phyloP scores from a whole-genome alignment of 2,888 invertebrate species.

The Drosophila mayaguana region DNA sequence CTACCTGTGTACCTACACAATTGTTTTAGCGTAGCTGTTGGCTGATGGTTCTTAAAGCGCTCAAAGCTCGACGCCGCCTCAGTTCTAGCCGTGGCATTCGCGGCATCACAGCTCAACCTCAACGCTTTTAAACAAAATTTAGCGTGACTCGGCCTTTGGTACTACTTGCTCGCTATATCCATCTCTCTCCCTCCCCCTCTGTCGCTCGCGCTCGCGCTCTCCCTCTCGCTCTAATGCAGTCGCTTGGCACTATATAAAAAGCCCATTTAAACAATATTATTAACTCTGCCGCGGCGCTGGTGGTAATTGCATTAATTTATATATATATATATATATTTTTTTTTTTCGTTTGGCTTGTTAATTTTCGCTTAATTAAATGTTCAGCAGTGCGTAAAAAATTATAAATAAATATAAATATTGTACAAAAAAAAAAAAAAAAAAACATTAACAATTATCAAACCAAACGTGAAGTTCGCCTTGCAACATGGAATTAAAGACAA shows the following conservation, averaged over 20 bases:
- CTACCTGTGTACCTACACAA: constrained; percentile 27
- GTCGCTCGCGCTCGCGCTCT: neutral
- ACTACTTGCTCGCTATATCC: neutral
- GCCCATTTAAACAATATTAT: constrained; percentile 14
- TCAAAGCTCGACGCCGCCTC: constrained; percentile 49
- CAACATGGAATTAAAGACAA: constrained; percentile 59
- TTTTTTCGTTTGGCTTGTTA: constrained; percentile 1
- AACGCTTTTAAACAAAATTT: neutral
- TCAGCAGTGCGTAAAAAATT: constrained; percentile 35
- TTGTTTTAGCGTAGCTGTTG: constrained; percentile 18
- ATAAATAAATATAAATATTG: neutral
- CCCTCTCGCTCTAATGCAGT: neutral
- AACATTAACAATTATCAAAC: neutral
- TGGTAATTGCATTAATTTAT: constrained; percentile 14
- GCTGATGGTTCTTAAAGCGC: constrained; percentile 73
- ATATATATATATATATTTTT: neutral
- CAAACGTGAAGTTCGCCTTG: constrained; percentile 32
- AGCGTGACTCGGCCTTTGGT: constrained; percentile 34
- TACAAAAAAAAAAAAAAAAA: neutral
- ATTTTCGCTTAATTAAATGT: constrained; percentile 31
- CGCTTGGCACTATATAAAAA: constrained; percentile 12
- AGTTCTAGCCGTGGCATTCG: constrained; percentile 75
- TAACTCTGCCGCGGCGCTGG: constrained; percentile 18
- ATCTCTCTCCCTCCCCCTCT: neutral
- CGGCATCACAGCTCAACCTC: constrained; percentile 62